These are phyloP conservation scores for Collichthys lucidus DNA, from an alignment of 2,113 vertebrate genomes.

Conservation along the genomic window DNA sequence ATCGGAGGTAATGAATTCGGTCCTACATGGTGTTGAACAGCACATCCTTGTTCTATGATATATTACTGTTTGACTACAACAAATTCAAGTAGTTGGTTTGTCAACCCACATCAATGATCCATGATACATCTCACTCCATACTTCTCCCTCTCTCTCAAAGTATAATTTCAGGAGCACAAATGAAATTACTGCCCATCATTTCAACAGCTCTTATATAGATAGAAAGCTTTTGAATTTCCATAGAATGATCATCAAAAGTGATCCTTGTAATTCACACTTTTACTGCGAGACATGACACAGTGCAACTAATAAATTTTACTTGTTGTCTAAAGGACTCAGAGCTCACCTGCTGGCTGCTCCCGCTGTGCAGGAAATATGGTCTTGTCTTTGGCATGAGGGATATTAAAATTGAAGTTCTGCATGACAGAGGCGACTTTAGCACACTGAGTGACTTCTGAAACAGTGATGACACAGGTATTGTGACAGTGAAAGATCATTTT, in stretches of 20 bases:
- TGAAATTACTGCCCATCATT: constrained; percentile 61
- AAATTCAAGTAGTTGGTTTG: constrained; percentile 32
- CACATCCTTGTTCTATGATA: constrained; percentile 17
- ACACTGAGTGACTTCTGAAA: constrained; percentile 31
- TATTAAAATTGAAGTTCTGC: constrained; percentile 56
- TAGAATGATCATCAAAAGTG: constrained; percentile 60
- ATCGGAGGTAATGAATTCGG: not conserved
- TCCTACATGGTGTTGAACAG: constrained; percentile 11
- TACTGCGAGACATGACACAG: constrained; percentile 55
- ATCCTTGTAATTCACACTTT: constrained; percentile 63
- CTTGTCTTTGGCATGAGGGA: constrained; percentile 42
- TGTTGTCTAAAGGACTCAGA: constrained; percentile 35
- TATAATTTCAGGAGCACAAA: constrained; percentile 52
- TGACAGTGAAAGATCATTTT: constrained; percentile 10
- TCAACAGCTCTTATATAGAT: constrained; percentile 56
- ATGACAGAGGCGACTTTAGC: constrained; percentile 11
- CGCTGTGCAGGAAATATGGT: constrained; percentile 54
- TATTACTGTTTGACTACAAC: constrained; percentile 33
- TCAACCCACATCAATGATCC: constrained; percentile 33
- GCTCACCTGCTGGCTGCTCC: constrained; percentile 58
- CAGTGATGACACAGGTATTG: not conserved
- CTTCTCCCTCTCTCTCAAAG: constrained; percentile 34
- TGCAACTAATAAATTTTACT: constrained; percentile 55
- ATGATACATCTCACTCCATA: not conserved
- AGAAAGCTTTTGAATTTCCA: constrained; percentile 69